A percentile compares a stretch with the other conserved stretches of the same genome.
Conservation (phyloP, 2,888 invertebrate genomes). For the Heterodera filipjevi region DNA sequence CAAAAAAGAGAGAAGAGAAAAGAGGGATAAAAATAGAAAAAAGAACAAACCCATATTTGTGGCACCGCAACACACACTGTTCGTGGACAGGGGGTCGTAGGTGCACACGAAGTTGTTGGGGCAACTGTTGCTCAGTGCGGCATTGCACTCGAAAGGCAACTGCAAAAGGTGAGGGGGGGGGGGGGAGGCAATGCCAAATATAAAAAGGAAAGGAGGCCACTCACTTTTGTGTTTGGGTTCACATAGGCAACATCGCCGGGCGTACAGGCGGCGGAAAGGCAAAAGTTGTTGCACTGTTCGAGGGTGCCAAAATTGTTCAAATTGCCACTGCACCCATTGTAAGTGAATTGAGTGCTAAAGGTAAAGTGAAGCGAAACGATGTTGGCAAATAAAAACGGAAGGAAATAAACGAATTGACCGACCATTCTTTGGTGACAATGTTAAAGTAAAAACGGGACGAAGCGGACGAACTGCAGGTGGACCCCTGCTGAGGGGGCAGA, state of each 20-base stretch:
- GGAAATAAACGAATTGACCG: background rate
- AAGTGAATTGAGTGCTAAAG: slow-evolving; percentile 62
- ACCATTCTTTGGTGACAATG: slow-evolving; percentile 46
- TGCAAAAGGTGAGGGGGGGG: background rate
- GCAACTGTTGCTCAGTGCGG: slow-evolving; percentile 60
- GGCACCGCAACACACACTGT: slow-evolving; percentile 64
- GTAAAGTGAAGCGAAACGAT: no score
- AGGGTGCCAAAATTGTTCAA: slow-evolving; percentile 62
- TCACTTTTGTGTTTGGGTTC: slow-evolving; percentile 62
- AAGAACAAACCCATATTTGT: slow-evolving; percentile 56
- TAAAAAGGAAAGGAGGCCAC: background rate
- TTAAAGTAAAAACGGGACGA: slow-evolving; percentile 58
- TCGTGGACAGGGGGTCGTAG: slow-evolving; percentile 57
- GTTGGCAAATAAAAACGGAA: background rate
- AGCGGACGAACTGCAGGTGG: slow-evolving; percentile 60
- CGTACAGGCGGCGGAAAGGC: slow-evolving; percentile 63
- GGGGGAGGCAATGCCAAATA: background rate
- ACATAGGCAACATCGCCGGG: slow-evolving; percentile 62
- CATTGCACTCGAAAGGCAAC: slow-evolving; percentile 56
- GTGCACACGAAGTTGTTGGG: slow-evolving; percentile 63
- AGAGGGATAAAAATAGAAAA: background rate
- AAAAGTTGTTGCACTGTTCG: slow-evolving; percentile 64
- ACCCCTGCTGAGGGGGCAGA: slow-evolving; percentile 63
- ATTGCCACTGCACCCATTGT: slow-evolving; percentile 59
- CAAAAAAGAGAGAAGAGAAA: no score